phyloP scores from a whole-genome alignment of 1,140 invertebrate species.

The Trachelipus rathkii region DNA sequence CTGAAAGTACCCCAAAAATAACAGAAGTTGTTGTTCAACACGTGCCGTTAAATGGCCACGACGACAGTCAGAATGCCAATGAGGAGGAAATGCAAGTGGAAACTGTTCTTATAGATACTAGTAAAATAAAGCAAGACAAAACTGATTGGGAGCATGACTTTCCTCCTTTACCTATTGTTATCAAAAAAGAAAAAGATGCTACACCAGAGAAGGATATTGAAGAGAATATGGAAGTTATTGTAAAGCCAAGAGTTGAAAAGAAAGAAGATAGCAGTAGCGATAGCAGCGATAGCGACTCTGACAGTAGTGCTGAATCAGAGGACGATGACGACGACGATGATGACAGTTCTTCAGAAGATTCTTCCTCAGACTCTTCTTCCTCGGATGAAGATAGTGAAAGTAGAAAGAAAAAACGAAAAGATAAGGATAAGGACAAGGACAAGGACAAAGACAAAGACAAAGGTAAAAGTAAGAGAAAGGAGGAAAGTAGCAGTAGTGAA shows the following conservation, averaged over 20 bases:
- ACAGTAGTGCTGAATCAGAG: neutral
- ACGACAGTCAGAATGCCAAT: neutral
- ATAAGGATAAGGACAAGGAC: neutral
- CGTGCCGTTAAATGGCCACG: neutral
- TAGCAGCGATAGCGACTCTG: neutral
- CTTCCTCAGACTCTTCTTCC: neutral
- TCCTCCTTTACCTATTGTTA: neutral
- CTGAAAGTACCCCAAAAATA: neutral
- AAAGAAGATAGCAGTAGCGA: neutral
- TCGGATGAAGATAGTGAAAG: neutral
- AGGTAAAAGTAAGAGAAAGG: neutral
- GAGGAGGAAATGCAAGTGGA: neutral
- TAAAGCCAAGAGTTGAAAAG: neutral
- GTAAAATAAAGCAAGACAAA: neutral
- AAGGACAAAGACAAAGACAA: neutral
- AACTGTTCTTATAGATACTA: neutral
- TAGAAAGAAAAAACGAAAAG: neutral
- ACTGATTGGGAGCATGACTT: neutral
- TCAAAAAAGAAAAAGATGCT: neutral
- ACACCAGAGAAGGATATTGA: neutral
- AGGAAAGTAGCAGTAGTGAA: neutral
- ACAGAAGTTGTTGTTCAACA: neutral
- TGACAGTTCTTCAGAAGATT: neutral
- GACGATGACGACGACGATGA: neutral
- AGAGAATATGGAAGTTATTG: neutral